Evolutionary conservation across 2,797 vertebrate genomes (phyloP).

Genomic region (Scarus forsteni): DNA sequence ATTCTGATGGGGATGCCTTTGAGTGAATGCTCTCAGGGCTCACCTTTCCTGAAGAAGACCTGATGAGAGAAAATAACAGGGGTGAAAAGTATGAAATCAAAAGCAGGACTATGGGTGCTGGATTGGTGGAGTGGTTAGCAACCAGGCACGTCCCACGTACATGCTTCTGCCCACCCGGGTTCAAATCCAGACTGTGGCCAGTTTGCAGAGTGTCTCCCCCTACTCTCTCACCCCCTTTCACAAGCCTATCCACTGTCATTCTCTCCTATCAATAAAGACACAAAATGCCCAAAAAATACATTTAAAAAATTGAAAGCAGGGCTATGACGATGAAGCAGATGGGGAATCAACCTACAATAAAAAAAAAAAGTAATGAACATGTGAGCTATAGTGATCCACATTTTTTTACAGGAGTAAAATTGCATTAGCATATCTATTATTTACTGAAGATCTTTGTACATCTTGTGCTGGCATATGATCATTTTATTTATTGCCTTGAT

Average conservation of each 20-base stretch:
- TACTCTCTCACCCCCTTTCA: no score
- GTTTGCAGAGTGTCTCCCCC: no score
- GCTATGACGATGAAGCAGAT: background rate
- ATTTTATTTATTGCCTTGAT: background rate
- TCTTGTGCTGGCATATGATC: background rate
- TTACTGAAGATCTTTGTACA: background rate
- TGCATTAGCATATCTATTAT: background rate
- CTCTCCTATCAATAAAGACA: no score
- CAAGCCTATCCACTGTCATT: no score
- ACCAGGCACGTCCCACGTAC: no score
- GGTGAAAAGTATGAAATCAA: constrained; percentile 12
- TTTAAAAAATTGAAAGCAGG: background rate
- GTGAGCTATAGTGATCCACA: background rate
- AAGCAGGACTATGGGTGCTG: no score
- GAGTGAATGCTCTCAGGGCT: constrained; percentile 93
- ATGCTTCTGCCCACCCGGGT: no score
- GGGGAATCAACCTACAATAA: constrained; percentile 11
- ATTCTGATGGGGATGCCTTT: constrained; percentile 92
- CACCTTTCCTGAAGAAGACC: constrained; percentile 96
- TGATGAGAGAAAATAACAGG: constrained; percentile 62
- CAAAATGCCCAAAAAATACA: no score
- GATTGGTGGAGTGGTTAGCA: no score
- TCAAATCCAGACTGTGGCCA: no score
- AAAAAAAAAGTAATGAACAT: constrained; percentile 9
- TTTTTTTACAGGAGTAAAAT: background rate